Conservation (phyloP, 2,797 vertebrate genomes). For the Tachyglossus aculeatus region DNA sequence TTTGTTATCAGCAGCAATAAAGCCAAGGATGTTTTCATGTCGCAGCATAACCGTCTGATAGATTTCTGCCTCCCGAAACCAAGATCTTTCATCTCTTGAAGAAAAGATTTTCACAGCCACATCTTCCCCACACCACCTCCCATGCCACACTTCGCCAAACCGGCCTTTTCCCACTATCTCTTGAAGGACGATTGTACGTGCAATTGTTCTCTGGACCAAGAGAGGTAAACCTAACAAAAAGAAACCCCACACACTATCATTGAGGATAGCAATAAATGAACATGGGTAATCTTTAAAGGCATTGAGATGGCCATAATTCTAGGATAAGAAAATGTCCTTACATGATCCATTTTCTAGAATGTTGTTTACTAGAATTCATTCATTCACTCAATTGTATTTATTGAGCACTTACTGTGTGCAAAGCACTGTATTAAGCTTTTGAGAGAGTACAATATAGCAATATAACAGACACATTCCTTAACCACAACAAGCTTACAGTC, state of each 20-base stretch:
- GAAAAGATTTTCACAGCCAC: slow-evolving; percentile 99
- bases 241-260: accelerated
- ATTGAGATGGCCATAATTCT: not conserved
- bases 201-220: slow-evolving; percentile 94
- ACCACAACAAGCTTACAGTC: no score
- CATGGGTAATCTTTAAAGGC: not conserved
- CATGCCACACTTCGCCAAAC: slow-evolving; percentile 95
- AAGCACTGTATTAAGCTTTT: no score
- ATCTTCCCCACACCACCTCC: slow-evolving; percentile 94
- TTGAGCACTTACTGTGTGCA: no score
- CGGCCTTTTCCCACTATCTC: slow-evolving; percentile 94
- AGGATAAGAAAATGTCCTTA: not conserved
- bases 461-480: no score
- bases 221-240: slow-evolving; percentile 85
- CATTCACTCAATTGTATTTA: no score
- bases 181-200: slow-evolving; percentile 94
- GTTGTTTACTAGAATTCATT: no score
- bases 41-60: slow-evolving; percentile 97
- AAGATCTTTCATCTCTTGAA: slow-evolving; percentile 92
- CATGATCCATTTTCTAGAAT: no score
- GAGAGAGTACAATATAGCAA: no score
- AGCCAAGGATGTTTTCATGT: slow-evolving; percentile 96
- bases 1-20: slow-evolving; percentile 98
- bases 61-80: slow-evolving; percentile 97
- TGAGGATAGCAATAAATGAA: not conserved